Conservation (phyloP, 2,113 vertebrate species). For the Dermatemys mawii region DNA sequence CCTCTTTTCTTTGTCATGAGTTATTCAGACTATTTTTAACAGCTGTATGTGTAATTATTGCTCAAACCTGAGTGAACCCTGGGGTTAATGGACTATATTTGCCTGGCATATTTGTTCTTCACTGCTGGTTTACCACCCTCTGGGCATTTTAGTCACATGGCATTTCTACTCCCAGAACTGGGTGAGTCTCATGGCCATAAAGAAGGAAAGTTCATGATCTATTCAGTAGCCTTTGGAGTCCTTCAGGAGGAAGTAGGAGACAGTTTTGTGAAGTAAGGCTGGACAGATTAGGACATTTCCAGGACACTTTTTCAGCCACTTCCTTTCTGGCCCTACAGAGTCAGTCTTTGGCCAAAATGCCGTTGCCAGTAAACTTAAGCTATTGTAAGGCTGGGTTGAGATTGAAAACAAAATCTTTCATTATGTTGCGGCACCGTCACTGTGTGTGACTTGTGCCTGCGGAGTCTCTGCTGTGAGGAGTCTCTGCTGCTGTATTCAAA, state of each 20-base stretch:
- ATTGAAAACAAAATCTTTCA: background rate
- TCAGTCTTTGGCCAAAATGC: accelerated
- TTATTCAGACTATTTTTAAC: accelerated
- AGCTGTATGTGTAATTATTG: background rate
- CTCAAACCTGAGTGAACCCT: accelerated
- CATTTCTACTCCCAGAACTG: background rate
- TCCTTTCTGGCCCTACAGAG: accelerated
- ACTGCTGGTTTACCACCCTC: accelerated
- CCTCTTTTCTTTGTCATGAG: background rate
- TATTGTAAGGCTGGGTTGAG: accelerated
- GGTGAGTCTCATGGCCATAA: accelerated
- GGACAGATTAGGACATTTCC: background rate
- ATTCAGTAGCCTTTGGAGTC: accelerated
- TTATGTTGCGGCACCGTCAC: background rate
- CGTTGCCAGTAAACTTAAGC: accelerated
- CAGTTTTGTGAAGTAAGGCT: accelerated
- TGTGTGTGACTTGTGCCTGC: background rate
- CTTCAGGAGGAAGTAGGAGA: background rate
- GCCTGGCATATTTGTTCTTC: accelerated
- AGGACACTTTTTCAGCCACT: background rate
- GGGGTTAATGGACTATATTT: accelerated
- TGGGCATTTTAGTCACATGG: accelerated
- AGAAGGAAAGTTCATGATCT: background rate
- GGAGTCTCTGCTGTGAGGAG: background rate
- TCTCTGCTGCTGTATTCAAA: too few species aligned